These are phyloP conservation scores for Huso huso DNA, from an alignment of 2,797 vertebrate species.

Conservation along the genomic window DNA sequence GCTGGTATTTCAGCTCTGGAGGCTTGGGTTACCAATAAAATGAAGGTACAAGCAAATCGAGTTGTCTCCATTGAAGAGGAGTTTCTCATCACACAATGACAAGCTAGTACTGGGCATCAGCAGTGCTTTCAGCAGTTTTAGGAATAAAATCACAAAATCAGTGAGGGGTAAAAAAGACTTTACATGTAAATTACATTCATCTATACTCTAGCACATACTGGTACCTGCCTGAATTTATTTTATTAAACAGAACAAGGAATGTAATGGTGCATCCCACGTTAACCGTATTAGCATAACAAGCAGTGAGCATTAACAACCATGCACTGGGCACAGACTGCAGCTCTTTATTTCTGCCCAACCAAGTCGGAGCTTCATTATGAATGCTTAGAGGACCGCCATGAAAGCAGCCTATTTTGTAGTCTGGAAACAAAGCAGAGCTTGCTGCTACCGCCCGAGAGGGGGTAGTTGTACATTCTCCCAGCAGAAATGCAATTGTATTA, in stretches of 20 bases:
- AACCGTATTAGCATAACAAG: slow-evolving; percentile 44
- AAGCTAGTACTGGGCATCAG: no score
- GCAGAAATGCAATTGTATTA: no score
- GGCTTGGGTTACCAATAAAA: no score
- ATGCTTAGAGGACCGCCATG: slow-evolving; percentile 40
- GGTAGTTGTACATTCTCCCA: no score
- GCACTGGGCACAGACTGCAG: slow-evolving; percentile 36
- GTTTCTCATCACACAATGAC: no score
- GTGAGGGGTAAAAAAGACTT: not conserved
- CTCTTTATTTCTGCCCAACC: slow-evolving; percentile 45
- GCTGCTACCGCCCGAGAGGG: not conserved
- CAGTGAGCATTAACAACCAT: slow-evolving; percentile 45
- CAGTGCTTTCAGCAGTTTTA: no score
- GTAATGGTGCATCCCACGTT: slow-evolving; percentile 25
- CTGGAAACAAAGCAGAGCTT: slow-evolving; percentile 26
- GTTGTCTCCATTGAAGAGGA: no score
- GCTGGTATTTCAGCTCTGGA: no score
- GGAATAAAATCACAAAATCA: not conserved
- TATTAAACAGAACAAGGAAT: slow-evolving; percentile 6
- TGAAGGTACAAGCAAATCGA: no score
- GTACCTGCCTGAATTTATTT: not conserved
- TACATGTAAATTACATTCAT: not conserved
- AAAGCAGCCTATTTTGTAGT: slow-evolving; percentile 46
- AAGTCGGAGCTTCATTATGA: slow-evolving; percentile 48
- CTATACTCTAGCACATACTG: not conserved